A percentile compares a stretch with the other conserved stretches of the same genome.
Evolutionary conservation across 2,113 vertebrate genomes (phyloP).

Genomic region (Glaucidium brasilianum): DNA sequence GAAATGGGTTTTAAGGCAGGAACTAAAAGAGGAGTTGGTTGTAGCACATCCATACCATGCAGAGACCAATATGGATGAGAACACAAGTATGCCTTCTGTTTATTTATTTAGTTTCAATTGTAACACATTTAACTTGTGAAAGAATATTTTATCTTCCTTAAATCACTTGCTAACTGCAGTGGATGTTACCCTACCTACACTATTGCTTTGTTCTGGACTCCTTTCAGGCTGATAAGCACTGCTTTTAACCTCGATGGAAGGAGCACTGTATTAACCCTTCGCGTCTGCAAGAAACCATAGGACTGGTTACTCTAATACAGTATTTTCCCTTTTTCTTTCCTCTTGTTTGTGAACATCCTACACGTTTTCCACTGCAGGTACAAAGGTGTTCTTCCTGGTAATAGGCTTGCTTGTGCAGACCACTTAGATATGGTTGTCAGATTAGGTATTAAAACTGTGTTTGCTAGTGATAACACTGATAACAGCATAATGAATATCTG

Average conservation of each 20-base stretch:
- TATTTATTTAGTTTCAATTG: background rate
- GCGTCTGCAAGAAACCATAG: background rate
- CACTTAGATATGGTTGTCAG: background rate
- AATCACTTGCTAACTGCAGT: background rate
- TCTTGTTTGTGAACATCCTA: background rate
- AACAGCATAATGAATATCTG: background rate
- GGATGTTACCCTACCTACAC: background rate
- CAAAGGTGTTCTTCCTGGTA: background rate
- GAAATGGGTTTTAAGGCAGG: background rate
- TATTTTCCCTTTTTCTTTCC: background rate
- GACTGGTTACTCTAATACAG: background rate
- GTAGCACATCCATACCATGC: background rate
- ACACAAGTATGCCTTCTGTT: background rate
- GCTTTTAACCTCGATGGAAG: background rate
- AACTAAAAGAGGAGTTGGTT: background rate
- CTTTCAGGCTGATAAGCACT: background rate
- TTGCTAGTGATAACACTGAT: background rate
- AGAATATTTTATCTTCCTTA: background rate
- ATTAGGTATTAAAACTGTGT: background rate
- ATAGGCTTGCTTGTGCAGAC: background rate
- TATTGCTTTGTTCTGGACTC: background rate
- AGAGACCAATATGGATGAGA: background rate
- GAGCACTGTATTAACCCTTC: background rate
- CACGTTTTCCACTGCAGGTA: background rate
- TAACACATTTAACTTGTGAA: background rate